Percentiles rank a stretch among this genome's conserved stretches.
Conservation (phyloP, 2,797 vertebrate species). For the Artibeus jamaicensis region DNA sequence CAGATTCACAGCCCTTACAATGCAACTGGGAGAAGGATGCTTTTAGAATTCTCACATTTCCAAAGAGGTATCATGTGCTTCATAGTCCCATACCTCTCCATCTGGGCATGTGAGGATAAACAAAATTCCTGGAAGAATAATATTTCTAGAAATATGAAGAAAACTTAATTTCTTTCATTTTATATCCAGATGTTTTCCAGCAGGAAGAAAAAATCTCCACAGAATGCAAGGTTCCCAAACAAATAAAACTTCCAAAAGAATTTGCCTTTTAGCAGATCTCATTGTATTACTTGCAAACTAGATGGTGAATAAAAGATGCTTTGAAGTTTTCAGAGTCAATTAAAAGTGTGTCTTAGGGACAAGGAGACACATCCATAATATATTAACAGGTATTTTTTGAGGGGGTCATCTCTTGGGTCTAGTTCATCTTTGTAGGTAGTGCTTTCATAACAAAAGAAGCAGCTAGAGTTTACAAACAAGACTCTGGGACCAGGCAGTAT, state of each 20-base stretch:
- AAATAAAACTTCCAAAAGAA: constrained; percentile 68
- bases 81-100: constrained; percentile 50
- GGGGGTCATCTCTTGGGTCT: neutral
- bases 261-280: constrained; percentile 43
- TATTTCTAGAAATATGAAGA: constrained; percentile 68
- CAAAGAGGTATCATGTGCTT: neutral
- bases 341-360: constrained; percentile 50
- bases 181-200: constrained; percentile 71
- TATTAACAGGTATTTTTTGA: neutral
- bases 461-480: neutral
- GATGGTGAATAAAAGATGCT: constrained; percentile 50
- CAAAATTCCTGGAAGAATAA: constrained; percentile 62
- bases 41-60: constrained; percentile 40
- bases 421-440: neutral
- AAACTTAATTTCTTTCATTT: constrained; percentile 70
- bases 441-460: constrained; percentile 12
- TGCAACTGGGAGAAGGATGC: constrained; percentile 8
- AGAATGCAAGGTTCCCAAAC: constrained; percentile 62
- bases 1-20: constrained; percentile 29
- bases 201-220: constrained; percentile 67
- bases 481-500: neutral
- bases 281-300: constrained; percentile 42
- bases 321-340: constrained; percentile 45
- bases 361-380: constrained; percentile 19
- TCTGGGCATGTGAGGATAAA: constrained; percentile 60